Conservation (phyloP, 2,888 invertebrate genomes). For the Cosmopolites sordidus region DNA sequence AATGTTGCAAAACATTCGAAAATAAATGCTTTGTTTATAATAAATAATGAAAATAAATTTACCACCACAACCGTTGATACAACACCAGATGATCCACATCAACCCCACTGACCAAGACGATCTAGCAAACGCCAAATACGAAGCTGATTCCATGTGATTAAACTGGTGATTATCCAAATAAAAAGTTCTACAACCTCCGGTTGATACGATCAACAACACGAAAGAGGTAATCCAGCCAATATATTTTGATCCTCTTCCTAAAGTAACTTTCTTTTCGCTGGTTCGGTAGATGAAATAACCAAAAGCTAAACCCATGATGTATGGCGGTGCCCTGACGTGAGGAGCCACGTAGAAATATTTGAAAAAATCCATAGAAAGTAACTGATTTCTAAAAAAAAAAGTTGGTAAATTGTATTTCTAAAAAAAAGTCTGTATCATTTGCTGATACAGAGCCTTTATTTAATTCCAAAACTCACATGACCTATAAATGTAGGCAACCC, state of each 20-base stretch:
- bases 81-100: slow-evolving; percentile 53
- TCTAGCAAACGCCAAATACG: slow-evolving; percentile 47
- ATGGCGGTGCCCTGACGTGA: slow-evolving; percentile 42
- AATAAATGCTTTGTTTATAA: no score
- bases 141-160: slow-evolving; percentile 39
- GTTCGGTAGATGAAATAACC: slow-evolving; percentile 40
- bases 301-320: slow-evolving; percentile 41
- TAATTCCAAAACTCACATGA: no score
- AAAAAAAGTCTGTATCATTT: background rate
- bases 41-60: slow-evolving; percentile 14
- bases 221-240: slow-evolving; percentile 29
- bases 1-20: no score
- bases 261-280: slow-evolving; percentile 30
- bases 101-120: slow-evolving; percentile 50
- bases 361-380: slow-evolving; percentile 35
- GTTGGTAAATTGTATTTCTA: background rate
- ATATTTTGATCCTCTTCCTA: slow-evolving; percentile 17
- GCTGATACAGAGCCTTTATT: no score
- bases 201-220: slow-evolving; percentile 28
- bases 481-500: no score
- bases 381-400: slow-evolving; percentile 33
- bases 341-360: slow-evolving; percentile 40
- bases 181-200: slow-evolving; percentile 38
- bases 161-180: slow-evolving; percentile 39
- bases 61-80: slow-evolving; percentile 51